A percentile compares a stretch with the other conserved stretches of the same genome.
These are phyloP conservation scores for Rhinolophus sinicus DNA, from an alignment of 2,113 vertebrate genomes.

Conservation along the genomic window DNA sequence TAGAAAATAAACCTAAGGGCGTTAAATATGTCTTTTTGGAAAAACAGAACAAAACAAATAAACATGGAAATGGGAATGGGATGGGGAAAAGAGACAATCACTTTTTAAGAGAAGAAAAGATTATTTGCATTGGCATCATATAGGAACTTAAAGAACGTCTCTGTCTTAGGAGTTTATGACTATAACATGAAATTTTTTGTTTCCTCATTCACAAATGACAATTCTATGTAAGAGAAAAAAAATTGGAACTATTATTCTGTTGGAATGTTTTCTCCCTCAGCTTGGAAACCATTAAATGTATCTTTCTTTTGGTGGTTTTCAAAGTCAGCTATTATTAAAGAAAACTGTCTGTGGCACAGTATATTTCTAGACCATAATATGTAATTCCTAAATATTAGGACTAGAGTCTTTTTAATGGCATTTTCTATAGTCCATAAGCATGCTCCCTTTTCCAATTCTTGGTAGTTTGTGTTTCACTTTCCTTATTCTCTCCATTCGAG, in stretches of 20 bases:
- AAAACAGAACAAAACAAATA: conserved; percentile 58
- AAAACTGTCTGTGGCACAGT: neutral
- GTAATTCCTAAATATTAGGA: neutral
- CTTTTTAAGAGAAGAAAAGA: conserved; percentile 3
- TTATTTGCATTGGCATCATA: neutral
- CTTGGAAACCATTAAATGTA: neutral
- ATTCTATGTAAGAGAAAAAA: neutral
- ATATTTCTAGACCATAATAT: neutral
- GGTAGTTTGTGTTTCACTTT: neutral
- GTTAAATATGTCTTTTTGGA: conserved; percentile 39
- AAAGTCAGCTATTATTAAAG: conserved; percentile 13
- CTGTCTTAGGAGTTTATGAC: neutral
- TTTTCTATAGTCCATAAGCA: neutral
- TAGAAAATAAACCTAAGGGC: conserved; percentile 64
- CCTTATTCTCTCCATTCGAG: neutral
- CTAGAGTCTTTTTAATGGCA: neutral
- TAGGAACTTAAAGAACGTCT: neutral
- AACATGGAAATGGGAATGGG: conserved; percentile 71
- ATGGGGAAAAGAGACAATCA: conserved; percentile 58
- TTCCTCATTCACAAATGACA: neutral
- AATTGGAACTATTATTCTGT: neutral
- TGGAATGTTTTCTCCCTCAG: neutral
- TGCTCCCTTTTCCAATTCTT: neutral
- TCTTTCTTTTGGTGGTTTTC: neutral
- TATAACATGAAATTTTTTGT: neutral